Evolutionary conservation across 1,140 invertebrate species (phyloP).

Genomic region (Leptinotarsa lineolata): DNA sequence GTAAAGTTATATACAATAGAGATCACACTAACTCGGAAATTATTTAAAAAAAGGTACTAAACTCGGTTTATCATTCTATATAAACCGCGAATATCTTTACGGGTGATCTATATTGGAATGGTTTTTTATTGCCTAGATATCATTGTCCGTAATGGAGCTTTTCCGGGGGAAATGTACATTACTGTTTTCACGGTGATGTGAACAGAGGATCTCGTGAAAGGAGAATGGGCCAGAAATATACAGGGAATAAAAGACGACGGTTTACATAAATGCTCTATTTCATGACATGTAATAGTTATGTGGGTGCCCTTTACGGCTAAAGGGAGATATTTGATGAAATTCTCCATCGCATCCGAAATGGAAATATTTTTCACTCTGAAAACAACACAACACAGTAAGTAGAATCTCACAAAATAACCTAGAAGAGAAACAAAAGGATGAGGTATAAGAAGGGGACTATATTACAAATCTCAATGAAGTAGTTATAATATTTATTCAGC

Average conservation of each 20-base stretch:
- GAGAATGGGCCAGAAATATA: not conserved
- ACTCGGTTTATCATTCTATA: not conserved
- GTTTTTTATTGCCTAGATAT: slow-evolving; percentile 3
- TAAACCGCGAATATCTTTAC: slow-evolving; percentile 6
- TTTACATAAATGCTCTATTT: not conserved
- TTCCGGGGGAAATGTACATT: not conserved
- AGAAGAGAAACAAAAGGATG: no score
- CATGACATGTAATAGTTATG: no score
- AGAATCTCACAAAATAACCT: no score
- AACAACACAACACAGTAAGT: no score
- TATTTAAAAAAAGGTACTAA: not conserved
- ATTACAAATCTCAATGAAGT: no score
- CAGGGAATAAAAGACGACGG: not conserved
- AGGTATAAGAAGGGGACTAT: no score
- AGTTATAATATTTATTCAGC: no score
- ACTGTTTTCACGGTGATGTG: not conserved
- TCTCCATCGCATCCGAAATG: no score
- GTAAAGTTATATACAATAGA: no score
- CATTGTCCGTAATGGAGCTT: not conserved
- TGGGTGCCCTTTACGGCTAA: no score
- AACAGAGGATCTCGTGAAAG: not conserved
- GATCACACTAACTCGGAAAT: not conserved
- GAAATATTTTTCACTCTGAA: no score
- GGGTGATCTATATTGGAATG: slow-evolving; percentile 4
- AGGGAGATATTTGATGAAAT: no score